Percentiles rank a stretch among this genome's conserved stretches.
Conservation (phyloP, 2,797 vertebrate species). For the Heterohyrax brucei region DNA sequence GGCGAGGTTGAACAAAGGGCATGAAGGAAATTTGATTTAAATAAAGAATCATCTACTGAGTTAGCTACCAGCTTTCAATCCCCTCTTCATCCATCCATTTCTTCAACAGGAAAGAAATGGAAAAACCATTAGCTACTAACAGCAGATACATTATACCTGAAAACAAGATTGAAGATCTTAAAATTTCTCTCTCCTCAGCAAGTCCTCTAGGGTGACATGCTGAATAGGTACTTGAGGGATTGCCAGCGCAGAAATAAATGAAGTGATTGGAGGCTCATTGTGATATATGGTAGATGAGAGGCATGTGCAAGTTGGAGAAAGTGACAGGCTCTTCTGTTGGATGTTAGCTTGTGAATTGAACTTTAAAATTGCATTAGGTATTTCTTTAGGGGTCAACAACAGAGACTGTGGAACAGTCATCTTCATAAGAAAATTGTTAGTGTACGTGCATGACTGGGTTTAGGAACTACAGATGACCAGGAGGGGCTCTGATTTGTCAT, state of each 20-base stretch:
- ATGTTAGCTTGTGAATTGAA: conserved; percentile 76
- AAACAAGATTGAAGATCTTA: conserved; percentile 76
- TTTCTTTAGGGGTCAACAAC: conserved; percentile 77
- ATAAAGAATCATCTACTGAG: conserved; percentile 13
- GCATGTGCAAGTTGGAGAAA: not conserved
- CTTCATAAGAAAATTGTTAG: conserved; percentile 31
- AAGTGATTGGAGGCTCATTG: conserved; percentile 50
- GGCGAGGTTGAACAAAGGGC: not conserved
- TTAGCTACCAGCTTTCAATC: conserved; percentile 17
- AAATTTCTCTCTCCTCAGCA: conserved; percentile 73
- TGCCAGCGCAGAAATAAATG: conserved; percentile 54
- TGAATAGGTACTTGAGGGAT: conserved; percentile 42
- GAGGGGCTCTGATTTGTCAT: not conserved
- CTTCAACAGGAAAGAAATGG: conserved; percentile 43
- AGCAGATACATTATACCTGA: conserved; percentile 68
- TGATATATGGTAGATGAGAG: not conserved
- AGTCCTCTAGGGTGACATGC: conserved; percentile 60
- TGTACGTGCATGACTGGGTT: not conserved
- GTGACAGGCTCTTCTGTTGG: conserved; percentile 34
- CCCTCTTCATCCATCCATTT: conserved; percentile 14
- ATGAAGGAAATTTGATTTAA: conserved; percentile 26
- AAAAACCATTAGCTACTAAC: conserved; percentile 68
- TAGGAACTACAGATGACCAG: not conserved
- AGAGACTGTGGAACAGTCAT: not conserved
- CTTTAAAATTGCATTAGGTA: conserved; percentile 66